A percentile compares a stretch with the other conserved stretches of the same genome.
Evolutionary conservation across 2,797 vertebrate species (phyloP).

Genomic region (Tangara arthus): DNA sequence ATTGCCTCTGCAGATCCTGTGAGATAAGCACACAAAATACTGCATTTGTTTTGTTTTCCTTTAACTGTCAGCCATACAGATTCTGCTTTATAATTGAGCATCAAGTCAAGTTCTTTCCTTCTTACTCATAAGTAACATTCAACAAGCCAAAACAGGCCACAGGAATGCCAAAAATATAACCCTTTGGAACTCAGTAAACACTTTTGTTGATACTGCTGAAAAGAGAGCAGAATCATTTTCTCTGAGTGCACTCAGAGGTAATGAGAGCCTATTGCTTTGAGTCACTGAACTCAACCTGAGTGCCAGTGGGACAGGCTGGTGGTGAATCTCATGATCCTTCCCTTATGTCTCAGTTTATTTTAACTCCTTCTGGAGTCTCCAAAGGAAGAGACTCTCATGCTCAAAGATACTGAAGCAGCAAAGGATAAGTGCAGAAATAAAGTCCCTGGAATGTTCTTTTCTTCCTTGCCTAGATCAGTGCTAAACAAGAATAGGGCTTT

Average conservation of each 20-base stretch:
- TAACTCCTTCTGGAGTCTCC: not conserved
- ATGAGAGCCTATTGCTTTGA: not conserved
- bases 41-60: slow-evolving; percentile 5
- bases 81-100: slow-evolving; percentile 28
- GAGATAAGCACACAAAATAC: not conserved
- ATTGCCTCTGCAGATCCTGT: not conserved
- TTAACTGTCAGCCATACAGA: slow-evolving; percentile 30
- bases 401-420: not conserved
- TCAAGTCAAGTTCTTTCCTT: slow-evolving; percentile 53
- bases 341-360: not conserved
- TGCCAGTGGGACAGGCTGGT: not conserved
- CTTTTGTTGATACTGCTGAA: slow-evolving; percentile 29
- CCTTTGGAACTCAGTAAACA: slow-evolving; percentile 25
- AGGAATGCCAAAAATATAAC: slow-evolving; percentile 55
- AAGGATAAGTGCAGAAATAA: not conserved
- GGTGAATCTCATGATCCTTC: not conserved
- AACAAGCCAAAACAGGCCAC: slow-evolving; percentile 36
- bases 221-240: not conserved
- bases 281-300: not conserved
- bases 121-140: slow-evolving; percentile 52
- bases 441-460: not conserved
- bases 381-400: not conserved
- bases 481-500: not conserved
- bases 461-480: not conserved
- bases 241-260: not conserved